Evolutionary conservation across 1,140 invertebrate species (phyloP).

Genomic region (Drosophila lini): DNA sequence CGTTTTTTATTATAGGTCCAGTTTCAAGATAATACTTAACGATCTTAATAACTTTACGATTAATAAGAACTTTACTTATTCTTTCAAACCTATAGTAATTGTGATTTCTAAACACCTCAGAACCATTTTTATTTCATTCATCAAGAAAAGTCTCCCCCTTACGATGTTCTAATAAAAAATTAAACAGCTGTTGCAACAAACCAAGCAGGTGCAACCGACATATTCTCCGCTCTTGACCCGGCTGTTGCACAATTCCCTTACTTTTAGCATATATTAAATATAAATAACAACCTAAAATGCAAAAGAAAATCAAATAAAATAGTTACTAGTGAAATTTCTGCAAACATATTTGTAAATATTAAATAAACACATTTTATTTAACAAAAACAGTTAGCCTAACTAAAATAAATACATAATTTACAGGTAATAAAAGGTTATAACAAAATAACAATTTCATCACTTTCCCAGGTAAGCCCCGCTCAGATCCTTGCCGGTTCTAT

Average conservation of each 20-base stretch:
- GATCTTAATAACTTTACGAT: too few species aligned
- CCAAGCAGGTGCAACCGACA: constrained; percentile 6
- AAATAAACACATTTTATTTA: constrained; percentile 1
- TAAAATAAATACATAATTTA: constrained; percentile 42
- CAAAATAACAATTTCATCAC: constrained; percentile 1
- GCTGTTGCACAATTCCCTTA: not conserved
- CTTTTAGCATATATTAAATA: not conserved
- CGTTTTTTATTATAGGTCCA: not conserved
- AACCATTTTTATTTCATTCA: not conserved
- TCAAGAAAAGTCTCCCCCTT: not conserved
- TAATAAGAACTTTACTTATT: too few species aligned
- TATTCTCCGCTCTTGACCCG: not conserved
- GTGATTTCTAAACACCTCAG: not conserved
- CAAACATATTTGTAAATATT: not conserved
- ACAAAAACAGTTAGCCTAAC: not conserved
- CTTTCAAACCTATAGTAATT: too few species aligned
- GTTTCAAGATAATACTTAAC: too few species aligned
- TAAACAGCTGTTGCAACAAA: constrained; percentile 22
- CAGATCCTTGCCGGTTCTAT: constrained; percentile 52
- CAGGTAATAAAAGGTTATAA: not conserved
- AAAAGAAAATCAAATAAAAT: not conserved
- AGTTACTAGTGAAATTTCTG: too few species aligned
- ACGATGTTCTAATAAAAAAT: not conserved
- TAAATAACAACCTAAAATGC: not conserved
- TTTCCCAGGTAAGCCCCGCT: constrained; percentile 26